Percentiles rank a stretch among this genome's conserved stretches.
Conservation (phyloP, 1,140 invertebrate genomes). For the Sweltsa coloradensis region DNA sequence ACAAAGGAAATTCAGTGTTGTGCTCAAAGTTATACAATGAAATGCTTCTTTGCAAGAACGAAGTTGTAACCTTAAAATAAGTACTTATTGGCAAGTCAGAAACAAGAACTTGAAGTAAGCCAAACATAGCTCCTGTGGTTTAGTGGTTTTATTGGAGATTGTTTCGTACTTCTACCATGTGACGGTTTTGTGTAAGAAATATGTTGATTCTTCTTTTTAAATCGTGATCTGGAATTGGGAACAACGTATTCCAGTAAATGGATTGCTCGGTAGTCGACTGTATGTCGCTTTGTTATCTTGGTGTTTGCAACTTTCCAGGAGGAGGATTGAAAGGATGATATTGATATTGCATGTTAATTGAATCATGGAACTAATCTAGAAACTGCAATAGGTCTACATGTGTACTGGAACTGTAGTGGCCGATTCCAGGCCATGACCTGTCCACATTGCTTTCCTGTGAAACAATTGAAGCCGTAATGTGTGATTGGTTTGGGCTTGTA, state of each 20-base stretch:
- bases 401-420: background rate
- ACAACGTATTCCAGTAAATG: constrained; percentile 64
- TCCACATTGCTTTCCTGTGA: too few species aligned
- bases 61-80: too few species aligned
- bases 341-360: constrained; percentile 71
- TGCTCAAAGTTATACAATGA: too few species aligned
- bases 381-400: constrained; percentile 26
- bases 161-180: constrained; percentile 37
- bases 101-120: too few species aligned
- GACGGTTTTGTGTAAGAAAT: constrained; percentile 50
- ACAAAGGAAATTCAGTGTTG: too few species aligned
- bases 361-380: constrained; percentile 68
- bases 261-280: constrained; percentile 59
- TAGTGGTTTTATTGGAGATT: constrained; percentile 46
- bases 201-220: constrained; percentile 66
- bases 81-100: too few species aligned
- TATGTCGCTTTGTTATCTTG: constrained; percentile 48
- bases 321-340: constrained; percentile 61
- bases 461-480: too few species aligned
- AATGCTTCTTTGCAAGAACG: too few species aligned
- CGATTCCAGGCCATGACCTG: background rate
- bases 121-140: constrained; percentile 8
- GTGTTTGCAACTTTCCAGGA: constrained; percentile 57
- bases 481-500: constrained; percentile 16
- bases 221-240: constrained; percentile 43